Evolutionary conservation across 2,888 invertebrate species (phyloP), one percentile per base, ranked within the genome.

Genomic region (Cylloceria caligata): DNA sequence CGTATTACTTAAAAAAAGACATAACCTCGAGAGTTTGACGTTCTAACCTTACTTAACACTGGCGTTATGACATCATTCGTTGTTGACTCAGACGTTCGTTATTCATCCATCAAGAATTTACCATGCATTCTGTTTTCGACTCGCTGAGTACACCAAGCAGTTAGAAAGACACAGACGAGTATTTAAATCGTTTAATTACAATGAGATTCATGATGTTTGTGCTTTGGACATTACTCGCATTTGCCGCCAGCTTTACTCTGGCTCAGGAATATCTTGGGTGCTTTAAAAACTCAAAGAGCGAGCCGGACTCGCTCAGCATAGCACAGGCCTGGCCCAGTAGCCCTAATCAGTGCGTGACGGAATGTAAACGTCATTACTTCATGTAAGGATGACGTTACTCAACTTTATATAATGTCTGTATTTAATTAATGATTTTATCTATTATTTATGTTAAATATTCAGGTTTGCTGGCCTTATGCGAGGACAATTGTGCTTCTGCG

Each of bases 381-480:
- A 91, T 90, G 92, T 92, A 81, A 90, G 88, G 87, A 75, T 21
- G 62, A 67, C 68, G 1, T 52, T 34, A 30, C 47, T 69, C 13
- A 6, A 9, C 45, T 81, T 57, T 30, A 19, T 30, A 49, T 16
- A 60, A 57, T 72, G 69, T 83, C 45, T 45, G 2, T 21, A 72
- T 34, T 24, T 52, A n/a, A 47, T 39, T 75, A 72, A 16, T 16
- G 21, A n/a, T 62, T 74, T n/a, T 65, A 24, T n/a, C n/a, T 16
- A 16, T 3, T 9, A 19, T 27, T 1, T 16, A 11, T 19, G 5
- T 24, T 64, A n/a, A 13, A 7, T 73, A 57, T 79, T 9, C 45
- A 93, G 93, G 89, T 94, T 93, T 85, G 94, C 94, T 47, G 94
- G 94, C 3, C 86, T 94, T 16, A 93, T 93, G 86, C 93, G 92